Evolutionary conservation across 2,888 invertebrate species (phyloP).

Genomic region (Oscheius sp.): DNA sequence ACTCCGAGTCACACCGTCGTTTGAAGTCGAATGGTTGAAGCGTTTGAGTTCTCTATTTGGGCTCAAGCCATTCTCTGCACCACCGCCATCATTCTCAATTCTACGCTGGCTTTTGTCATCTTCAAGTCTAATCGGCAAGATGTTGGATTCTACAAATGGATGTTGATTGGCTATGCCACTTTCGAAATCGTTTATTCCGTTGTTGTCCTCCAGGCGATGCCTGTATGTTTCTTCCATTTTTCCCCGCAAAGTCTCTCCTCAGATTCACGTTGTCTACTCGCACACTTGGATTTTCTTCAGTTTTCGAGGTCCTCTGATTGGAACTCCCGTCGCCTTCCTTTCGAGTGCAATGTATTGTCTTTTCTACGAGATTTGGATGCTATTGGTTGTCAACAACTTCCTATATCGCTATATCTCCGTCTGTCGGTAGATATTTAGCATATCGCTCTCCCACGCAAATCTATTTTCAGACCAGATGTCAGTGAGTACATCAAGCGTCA

Average conservation of each 20-base stretch:
- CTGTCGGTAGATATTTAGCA: too few relatives aligned
- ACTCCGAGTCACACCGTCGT: too few relatives aligned
- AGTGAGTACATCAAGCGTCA: neutral
- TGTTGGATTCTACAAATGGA: constrained; percentile 20
- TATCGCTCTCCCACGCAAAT: neutral
- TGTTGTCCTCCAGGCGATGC: constrained; percentile 13
- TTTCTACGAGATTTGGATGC: constrained; percentile 20
- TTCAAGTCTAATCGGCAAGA: neutral
- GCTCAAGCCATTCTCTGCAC: constrained; percentile 11
- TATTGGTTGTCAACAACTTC: constrained; percentile 11
- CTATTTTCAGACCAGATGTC: constrained; percentile 9
- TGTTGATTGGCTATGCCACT: neutral
- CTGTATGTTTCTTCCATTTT: constrained; percentile 3
- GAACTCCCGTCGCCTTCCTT: constrained; percentile 8
- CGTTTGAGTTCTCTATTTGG: constrained; percentile 8
- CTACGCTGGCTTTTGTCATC: constrained; percentile 2
- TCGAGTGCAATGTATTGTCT: constrained; percentile 2
- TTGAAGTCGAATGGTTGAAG: too few relatives aligned
- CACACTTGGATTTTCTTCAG: constrained; percentile 25
- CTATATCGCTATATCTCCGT: constrained; percentile 15
- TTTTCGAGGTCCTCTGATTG: constrained; percentile 18
- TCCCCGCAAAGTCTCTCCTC: neutral
- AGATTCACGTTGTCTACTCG: constrained; percentile 20
- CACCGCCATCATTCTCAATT: constrained; percentile 5
- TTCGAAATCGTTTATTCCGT: constrained; percentile 20